Evolutionary conservation across 2,888 invertebrate species (phyloP).

Genomic region (Adela reaumurella): DNA sequence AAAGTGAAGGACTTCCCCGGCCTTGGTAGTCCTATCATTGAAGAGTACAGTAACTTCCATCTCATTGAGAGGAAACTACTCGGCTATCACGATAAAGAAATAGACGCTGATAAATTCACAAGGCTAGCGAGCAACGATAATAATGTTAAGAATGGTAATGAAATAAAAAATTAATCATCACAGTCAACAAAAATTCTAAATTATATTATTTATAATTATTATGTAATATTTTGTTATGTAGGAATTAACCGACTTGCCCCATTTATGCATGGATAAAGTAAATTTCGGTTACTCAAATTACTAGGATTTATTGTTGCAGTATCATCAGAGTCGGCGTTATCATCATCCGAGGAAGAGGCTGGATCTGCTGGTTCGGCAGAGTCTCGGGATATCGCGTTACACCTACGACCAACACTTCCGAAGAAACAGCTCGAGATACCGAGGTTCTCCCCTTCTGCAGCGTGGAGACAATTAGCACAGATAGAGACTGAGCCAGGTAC

Average conservation of each 20-base stretch:
- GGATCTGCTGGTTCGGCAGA: slow-evolving; percentile 32
- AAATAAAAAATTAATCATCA: no score
- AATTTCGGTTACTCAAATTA: no score
- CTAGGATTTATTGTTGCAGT: no score
- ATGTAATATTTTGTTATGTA: no score
- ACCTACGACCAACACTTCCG: slow-evolving; percentile 74
- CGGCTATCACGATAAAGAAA: slow-evolving; percentile 39
- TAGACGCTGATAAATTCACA: slow-evolving; percentile 39
- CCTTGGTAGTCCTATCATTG: slow-evolving; percentile 42
- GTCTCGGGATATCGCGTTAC: slow-evolving; percentile 65
- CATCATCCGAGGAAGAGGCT: slow-evolving; percentile 51
- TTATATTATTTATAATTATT: no score
- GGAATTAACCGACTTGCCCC: no score
- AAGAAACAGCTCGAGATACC: slow-evolving; percentile 75
- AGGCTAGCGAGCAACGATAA: slow-evolving; percentile 31
- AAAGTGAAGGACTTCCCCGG: slow-evolving; percentile 44
- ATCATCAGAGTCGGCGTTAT: slow-evolving; percentile 56
- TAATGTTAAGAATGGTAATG: slow-evolving; percentile 33
- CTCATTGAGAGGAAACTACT: slow-evolving; percentile 43
- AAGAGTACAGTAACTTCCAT: slow-evolving; percentile 43
- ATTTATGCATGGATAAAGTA: no score
- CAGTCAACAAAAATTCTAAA: no score
- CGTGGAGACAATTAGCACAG: slow-evolving; percentile 72
- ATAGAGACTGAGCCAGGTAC: slow-evolving; percentile 50
- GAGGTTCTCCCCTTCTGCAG: slow-evolving; percentile 77